These are phyloP conservation scores for Tolmerus cingulatus DNA, from an alignment of 2,888 invertebrate species.

Conservation along the genomic window DNA sequence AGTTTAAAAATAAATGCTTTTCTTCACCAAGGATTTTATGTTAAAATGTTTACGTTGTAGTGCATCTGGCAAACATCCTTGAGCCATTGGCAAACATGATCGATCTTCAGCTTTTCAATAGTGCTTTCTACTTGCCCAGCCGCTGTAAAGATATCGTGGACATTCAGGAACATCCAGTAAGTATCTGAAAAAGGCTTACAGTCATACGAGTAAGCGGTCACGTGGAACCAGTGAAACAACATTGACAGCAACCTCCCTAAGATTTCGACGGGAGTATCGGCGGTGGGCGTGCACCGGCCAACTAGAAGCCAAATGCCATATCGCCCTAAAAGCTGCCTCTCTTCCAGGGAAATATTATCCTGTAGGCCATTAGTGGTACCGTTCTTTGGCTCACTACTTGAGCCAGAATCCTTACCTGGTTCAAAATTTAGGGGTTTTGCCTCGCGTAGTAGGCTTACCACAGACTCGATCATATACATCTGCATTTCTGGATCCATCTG, in stretches of 20 bases:
- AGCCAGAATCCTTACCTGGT: slow-evolving; percentile 63
- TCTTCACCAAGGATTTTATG: neutral
- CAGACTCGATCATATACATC: slow-evolving; percentile 92
- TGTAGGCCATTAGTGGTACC: slow-evolving; percentile 60
- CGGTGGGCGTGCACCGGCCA: slow-evolving; percentile 85
- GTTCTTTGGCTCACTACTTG: slow-evolving; percentile 61
- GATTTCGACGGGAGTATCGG: slow-evolving; percentile 79
- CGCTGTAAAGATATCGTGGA: slow-evolving; percentile 50
- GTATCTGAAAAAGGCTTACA: slow-evolving; percentile 66
- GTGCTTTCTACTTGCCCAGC: slow-evolving; percentile 81
- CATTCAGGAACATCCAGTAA: neutral
- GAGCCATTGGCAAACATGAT: slow-evolving; percentile 93
- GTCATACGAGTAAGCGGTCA: slow-evolving; percentile 95
- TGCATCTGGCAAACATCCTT: slow-evolving; percentile 82
- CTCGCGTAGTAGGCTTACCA: slow-evolving; percentile 91
- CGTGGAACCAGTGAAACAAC: slow-evolving; percentile 99
- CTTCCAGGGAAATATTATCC: slow-evolving; percentile 82
- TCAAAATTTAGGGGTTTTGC: slow-evolving; percentile 83
- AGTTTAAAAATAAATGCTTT: neutral
- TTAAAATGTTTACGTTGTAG: slow-evolving; percentile 69
- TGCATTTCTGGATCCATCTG: slow-evolving; percentile 90
- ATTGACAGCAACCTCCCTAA: slow-evolving; percentile 93
- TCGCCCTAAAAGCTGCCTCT: slow-evolving; percentile 86
- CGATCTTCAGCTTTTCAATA: slow-evolving; percentile 89
- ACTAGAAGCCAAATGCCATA: slow-evolving; percentile 98